phyloP scores from a whole-genome alignment of 2,113 vertebrate genomes.

The Ictalurus punctatus region DNA sequence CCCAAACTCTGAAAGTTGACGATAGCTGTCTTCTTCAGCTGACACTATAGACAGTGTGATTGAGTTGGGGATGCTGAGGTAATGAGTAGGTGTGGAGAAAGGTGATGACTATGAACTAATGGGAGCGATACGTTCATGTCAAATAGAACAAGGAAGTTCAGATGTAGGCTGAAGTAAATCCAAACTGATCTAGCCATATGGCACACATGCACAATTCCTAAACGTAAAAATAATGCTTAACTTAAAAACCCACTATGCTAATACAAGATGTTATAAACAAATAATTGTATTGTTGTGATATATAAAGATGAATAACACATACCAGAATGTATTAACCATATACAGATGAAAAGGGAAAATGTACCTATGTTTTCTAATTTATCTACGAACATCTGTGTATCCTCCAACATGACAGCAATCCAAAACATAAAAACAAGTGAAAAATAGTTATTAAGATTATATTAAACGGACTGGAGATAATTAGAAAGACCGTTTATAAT shows the following conservation, averaged over 20 bases:
- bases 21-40: constrained; percentile 59
- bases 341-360: not conserved
- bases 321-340: no score
- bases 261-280: not conserved
- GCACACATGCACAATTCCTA: not conserved
- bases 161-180: not conserved
- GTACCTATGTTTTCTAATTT: not conserved
- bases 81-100: constrained; percentile 22
- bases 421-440: not conserved
- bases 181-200: not conserved
- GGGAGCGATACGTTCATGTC: not conserved
- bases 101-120: constrained; percentile 13
- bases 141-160: not conserved
- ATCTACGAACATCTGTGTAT: not conserved
- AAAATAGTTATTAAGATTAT: not conserved
- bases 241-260: not conserved
- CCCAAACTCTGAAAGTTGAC: constrained; percentile 28
- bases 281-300: not conserved
- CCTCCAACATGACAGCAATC: not conserved
- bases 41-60: constrained; percentile 50
- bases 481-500: not conserved
- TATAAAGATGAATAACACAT: not conserved
- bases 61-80: constrained; percentile 15
- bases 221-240: not conserved
- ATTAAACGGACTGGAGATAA: not conserved